Conservation (phyloP, 2,113 vertebrate species). For the Pungitius pungitius region DNA sequence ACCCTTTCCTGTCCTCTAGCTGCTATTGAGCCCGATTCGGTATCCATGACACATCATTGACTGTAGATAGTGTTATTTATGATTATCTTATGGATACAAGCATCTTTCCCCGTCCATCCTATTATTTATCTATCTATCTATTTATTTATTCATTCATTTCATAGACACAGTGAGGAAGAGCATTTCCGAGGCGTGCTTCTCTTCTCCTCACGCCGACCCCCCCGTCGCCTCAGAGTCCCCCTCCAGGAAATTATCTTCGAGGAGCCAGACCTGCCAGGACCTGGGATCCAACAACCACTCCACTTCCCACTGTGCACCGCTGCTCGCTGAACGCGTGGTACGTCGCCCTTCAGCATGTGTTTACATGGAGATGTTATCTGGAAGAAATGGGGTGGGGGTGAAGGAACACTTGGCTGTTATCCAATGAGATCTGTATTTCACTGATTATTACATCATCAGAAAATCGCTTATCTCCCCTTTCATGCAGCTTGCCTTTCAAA, state of each 20-base stretch:
- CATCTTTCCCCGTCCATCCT: too few relatives aligned
- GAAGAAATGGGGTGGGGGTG: conserved; percentile 3
- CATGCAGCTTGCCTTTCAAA: conserved; percentile 1
- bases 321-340: conserved; percentile 62
- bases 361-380: conserved; percentile 38
- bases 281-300: conserved; percentile 70
- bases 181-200: conserved; percentile 84
- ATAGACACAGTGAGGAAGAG: conserved; percentile 84
- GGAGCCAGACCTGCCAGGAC: conserved; percentile 84
- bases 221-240: conserved; percentile 53
- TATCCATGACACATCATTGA: not conserved
- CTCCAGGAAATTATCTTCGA: conserved; percentile 76
- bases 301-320: conserved; percentile 34
- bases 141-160: not conserved
- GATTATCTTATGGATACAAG: too few relatives aligned
- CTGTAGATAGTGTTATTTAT: not conserved
- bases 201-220: conserved; percentile 74
- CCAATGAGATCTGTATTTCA: conserved; percentile 15
- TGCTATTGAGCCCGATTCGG: conserved; percentile 18
- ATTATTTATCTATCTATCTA: too few relatives aligned
- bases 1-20: conserved; percentile 21
- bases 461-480: conserved; percentile 18
- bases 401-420: conserved; percentile 14
- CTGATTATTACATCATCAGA: conserved; percentile 20
- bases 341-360: conserved; percentile 36